Conservation (phyloP, 1,140 invertebrate genomes). For the Procambarus clarkii region DNA sequence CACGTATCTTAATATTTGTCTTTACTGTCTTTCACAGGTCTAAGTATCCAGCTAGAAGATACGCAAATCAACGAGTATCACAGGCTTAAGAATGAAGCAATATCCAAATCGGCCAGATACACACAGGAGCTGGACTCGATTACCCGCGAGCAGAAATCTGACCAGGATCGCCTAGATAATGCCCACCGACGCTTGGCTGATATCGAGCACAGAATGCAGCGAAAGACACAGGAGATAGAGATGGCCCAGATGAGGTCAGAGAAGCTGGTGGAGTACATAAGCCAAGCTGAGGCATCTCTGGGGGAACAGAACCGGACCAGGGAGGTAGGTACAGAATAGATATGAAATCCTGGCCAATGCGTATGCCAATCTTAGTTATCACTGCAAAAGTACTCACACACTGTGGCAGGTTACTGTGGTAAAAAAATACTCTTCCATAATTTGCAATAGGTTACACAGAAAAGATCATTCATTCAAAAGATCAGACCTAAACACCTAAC, state of each 20-base stretch:
- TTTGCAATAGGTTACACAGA: no score
- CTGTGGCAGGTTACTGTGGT: no score
- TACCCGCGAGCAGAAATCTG: constrained; percentile 96
- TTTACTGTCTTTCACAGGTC: constrained; percentile 68
- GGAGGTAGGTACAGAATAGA: constrained; percentile 59
- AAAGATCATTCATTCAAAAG: no score
- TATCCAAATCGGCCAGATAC: constrained; percentile 91
- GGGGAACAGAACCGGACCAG: constrained; percentile 91
- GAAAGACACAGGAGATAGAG: constrained; percentile 94
- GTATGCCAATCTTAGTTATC: no score
- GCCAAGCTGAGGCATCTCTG: constrained; percentile 89
- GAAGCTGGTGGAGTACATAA: constrained; percentile 96
- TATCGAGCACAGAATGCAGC: constrained; percentile 89
- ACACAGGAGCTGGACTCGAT: constrained; percentile 95
- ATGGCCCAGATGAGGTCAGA: constrained; percentile 95
- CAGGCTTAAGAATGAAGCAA: constrained; percentile 95
- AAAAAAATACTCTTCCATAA: no score
- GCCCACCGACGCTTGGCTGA: constrained; percentile 88
- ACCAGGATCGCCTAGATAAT: constrained; percentile 96
- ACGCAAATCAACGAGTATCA: constrained; percentile 97
- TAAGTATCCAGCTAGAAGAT: constrained; percentile 94
- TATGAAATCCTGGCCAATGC: no score
- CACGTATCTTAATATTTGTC: not conserved
- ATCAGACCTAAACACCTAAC: no score
- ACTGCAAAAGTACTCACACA: no score